phyloP scores from a whole-genome alignment of 2,113 vertebrate genomes.

The Noctilio leporinus region DNA sequence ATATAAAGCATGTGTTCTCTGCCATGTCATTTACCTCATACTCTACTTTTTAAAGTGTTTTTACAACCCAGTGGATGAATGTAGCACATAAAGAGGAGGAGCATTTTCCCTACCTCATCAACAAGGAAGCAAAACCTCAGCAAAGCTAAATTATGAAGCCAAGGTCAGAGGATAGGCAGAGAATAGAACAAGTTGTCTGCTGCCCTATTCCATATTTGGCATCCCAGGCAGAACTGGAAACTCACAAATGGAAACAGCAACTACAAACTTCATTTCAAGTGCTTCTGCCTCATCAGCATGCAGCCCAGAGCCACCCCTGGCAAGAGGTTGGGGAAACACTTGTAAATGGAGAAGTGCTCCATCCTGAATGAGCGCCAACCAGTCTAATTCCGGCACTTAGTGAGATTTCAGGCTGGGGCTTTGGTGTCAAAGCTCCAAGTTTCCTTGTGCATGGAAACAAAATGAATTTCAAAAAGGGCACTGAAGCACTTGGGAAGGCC shows the following conservation, averaged over 20 bases:
- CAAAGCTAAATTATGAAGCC: background rate
- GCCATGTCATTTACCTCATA: background rate
- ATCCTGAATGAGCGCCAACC: conserved; percentile 13
- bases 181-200: conserved; percentile 38
- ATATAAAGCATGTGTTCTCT: background rate
- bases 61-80: background rate
- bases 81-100: background rate
- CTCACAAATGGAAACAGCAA: conserved; percentile 48
- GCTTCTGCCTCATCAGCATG: conserved; percentile 52
- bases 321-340: conserved; percentile 50
- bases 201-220: conserved; percentile 48
- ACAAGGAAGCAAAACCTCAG: background rate
- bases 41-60: background rate
- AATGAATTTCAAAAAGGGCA: conserved; percentile 37
- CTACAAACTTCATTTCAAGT: conserved; percentile 21
- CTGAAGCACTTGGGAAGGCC: background rate
- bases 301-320: conserved; percentile 35
- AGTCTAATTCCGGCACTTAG: background rate
- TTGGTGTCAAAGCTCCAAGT: conserved; percentile 34
- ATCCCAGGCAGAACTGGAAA: conserved; percentile 45
- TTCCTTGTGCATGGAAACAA: conserved; percentile 32
- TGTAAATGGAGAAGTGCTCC: conserved; percentile 34
- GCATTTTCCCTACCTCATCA: background rate
- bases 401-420: background rate
- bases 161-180: conserved; percentile 4